Conservation (phyloP, 2,113 vertebrate genomes). For the Hepsetus odoe region DNA sequence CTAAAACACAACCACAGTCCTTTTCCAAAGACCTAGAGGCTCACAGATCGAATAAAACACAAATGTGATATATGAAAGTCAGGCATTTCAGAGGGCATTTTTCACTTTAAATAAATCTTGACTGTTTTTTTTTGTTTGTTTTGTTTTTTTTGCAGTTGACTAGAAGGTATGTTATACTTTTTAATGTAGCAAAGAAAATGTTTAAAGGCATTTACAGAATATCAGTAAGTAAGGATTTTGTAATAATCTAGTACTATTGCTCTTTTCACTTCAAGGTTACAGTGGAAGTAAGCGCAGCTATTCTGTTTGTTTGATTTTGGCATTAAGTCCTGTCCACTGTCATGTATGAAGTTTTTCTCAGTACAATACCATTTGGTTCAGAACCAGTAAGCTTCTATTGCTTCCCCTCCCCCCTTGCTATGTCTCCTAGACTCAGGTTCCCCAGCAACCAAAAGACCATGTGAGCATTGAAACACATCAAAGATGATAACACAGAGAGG, state of each 20-base stretch:
- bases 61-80: no score
- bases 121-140: no score
- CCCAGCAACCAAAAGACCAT: slow-evolving; percentile 34
- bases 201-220: no score
- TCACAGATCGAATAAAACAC: no score
- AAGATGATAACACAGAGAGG: slow-evolving; percentile 16
- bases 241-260: no score
- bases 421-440: slow-evolving; percentile 5
- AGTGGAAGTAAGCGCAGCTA: neutral
- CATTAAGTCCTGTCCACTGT: neutral
- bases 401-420: slow-evolving; percentile 1
- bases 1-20: neutral
- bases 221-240: no score
- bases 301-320: neutral
- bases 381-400: neutral
- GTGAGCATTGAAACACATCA: neutral
- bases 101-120: no score
- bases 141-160: no score
- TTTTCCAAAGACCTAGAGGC: neutral
- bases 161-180: no score
- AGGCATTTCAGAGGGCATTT: no score
- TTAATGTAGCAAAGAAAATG: no score
- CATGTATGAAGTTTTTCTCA: neutral
- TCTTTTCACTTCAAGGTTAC: neutral
- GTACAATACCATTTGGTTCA: neutral